These are phyloP conservation scores for Cygnus buccinator DNA, from an alignment of 2,113 vertebrate genomes.

Conservation along the genomic window DNA sequence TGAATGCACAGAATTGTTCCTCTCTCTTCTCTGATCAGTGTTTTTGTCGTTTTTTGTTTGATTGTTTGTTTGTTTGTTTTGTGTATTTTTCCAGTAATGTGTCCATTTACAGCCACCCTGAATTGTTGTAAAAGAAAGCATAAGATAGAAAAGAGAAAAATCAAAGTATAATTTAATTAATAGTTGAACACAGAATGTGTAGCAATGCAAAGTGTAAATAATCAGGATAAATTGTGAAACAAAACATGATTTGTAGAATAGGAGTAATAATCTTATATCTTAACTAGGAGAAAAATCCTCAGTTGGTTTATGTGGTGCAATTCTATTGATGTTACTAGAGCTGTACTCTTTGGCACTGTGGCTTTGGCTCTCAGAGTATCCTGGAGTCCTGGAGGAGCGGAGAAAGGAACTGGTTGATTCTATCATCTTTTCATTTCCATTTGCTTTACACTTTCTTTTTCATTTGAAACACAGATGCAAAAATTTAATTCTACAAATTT, in stretches of 20 bases:
- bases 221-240: background rate
- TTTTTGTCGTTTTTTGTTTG: background rate
- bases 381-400: background rate
- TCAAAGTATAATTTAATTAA: background rate
- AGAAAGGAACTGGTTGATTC: background rate
- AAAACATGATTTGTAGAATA: background rate
- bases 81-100: background rate
- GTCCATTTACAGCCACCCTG: background rate
- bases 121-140: background rate
- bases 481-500: background rate
- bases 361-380: background rate
- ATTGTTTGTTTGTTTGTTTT: background rate
- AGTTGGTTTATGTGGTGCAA: background rate
- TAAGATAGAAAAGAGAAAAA: background rate
- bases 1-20: background rate
- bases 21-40: background rate
- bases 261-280: background rate
- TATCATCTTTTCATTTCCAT: background rate
- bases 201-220: background rate
- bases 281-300: background rate
- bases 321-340: background rate
- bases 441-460: background rate
- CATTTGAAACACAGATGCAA: background rate
- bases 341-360: background rate
- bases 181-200: background rate